phyloP scores from a whole-genome alignment of 2,113 vertebrate species.

The Gila orcuttii region DNA sequence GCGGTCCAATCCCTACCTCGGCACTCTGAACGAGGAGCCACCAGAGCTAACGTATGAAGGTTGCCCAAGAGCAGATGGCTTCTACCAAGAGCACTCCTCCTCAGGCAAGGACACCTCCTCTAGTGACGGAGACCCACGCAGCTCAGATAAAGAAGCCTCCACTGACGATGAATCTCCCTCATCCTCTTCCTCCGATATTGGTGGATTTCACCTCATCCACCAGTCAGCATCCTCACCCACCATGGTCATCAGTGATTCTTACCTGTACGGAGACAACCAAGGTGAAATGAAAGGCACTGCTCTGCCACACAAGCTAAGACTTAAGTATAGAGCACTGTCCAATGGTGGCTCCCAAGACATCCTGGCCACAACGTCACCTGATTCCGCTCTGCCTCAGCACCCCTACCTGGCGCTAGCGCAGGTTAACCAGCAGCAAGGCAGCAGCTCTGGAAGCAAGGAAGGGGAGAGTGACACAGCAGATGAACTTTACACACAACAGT shows the following conservation, averaged over 20 bases:
- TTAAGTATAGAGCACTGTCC: conserved; percentile 78
- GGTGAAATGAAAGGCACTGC: conserved; percentile 74
- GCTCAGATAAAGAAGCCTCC: conserved; percentile 79
- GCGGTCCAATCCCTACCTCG: conserved; percentile 72
- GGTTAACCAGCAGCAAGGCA: conserved; percentile 60
- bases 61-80: conserved; percentile 62
- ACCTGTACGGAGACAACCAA: conserved; percentile 60
- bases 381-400: conserved; percentile 72
- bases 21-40: conserved; percentile 74
- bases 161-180: conserved; percentile 76
- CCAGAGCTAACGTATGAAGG: conserved; percentile 76
- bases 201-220: conserved; percentile 57
- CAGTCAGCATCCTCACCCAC: conserved; percentile 17
- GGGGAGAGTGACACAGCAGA: conserved; percentile 59
- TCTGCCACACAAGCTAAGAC: conserved; percentile 84
- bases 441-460: conserved; percentile 61
- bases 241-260: not conserved
- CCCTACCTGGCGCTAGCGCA: conserved; percentile 75
- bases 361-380: conserved; percentile 51
- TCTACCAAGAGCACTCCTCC: conserved; percentile 72
- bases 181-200: conserved; percentile 70
- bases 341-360: conserved; percentile 62
- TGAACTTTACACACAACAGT: conserved; percentile 26
- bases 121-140: conserved; percentile 73
- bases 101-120: conserved; percentile 75